Percentiles rank a stretch among this genome's conserved stretches.
Evolutionary conservation across 2,797 vertebrate species (phyloP).

Genomic region (Capromys pilorides): DNA sequence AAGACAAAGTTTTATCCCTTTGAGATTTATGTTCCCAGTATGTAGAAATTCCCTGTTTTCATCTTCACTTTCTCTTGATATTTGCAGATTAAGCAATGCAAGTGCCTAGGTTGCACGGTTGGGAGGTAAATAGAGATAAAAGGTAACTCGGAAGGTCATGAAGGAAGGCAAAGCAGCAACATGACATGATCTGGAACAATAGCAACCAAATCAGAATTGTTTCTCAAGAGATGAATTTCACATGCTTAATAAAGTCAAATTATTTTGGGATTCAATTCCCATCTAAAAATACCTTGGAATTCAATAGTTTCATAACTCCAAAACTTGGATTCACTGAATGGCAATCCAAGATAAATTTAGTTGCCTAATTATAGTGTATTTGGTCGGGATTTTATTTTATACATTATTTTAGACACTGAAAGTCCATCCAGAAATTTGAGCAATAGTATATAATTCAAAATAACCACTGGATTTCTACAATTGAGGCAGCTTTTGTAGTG

Average conservation of each 20-base stretch:
- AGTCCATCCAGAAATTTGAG: constrained; percentile 60
- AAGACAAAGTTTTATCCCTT: not conserved
- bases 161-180: constrained; percentile 23
- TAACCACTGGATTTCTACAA: constrained; percentile 24
- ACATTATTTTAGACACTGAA: constrained; percentile 54
- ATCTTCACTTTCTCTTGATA: constrained; percentile 18
- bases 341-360: constrained; percentile 66
- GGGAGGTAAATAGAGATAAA: not conserved
- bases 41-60: constrained; percentile 1
- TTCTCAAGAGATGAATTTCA: constrained; percentile 58
- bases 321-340: constrained; percentile 68
- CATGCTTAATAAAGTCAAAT: constrained; percentile 54
- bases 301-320: not conserved
- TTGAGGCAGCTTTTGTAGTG: not conserved
- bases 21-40: not conserved
- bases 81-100: not conserved
- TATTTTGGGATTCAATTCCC: constrained; percentile 61
- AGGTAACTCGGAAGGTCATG: constrained; percentile 17
- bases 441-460: constrained; percentile 67
- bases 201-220: constrained; percentile 39
- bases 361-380: constrained; percentile 49
- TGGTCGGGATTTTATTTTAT: constrained; percentile 48
- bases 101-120: not conserved
- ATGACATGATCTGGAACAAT: constrained; percentile 37
- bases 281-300: constrained; percentile 72